Conservation (phyloP, 2,888 invertebrate genomes). For the Ochropacha duplaris region DNA sequence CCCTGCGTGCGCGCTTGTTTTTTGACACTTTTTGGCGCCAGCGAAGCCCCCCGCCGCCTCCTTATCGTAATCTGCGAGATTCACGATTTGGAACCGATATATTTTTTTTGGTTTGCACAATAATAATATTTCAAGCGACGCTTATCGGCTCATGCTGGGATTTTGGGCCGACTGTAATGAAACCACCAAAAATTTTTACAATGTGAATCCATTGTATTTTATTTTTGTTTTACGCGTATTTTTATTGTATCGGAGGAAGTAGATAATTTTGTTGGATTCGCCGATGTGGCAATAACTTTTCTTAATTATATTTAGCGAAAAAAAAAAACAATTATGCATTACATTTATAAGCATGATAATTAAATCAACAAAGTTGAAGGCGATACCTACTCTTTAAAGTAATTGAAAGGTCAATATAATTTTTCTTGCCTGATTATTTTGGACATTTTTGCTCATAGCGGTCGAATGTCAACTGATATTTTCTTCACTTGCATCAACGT, state of each 20-base stretch:
- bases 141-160: conserved; percentile 27
- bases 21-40: conserved; percentile 64
- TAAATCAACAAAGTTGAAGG: background rate
- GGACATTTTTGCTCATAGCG: conserved; percentile 34
- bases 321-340: too few relatives aligned
- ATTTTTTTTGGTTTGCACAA: conserved; percentile 38
- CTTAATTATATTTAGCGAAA: too few relatives aligned
- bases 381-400: background rate
- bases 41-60: conserved; percentile 42
- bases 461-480: conserved; percentile 42
- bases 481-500: conserved; percentile 23
- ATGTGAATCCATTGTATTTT: too few relatives aligned
- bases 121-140: conserved; percentile 42
- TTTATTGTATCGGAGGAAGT: conserved; percentile 12
- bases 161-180: conserved; percentile 24
- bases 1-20: conserved; percentile 38
- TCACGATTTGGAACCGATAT: conserved; percentile 36
- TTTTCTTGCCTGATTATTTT: conserved; percentile 20
- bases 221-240: conserved; percentile 8
- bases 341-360: too few relatives aligned
- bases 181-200: conserved; percentile 29
- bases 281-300: background rate
- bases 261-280: background rate
- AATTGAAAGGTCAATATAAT: background rate
- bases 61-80: conserved; percentile 59